phyloP scores from a whole-genome alignment of 2,797 vertebrate species.

The Typhlichthys eigenmanni region DNA sequence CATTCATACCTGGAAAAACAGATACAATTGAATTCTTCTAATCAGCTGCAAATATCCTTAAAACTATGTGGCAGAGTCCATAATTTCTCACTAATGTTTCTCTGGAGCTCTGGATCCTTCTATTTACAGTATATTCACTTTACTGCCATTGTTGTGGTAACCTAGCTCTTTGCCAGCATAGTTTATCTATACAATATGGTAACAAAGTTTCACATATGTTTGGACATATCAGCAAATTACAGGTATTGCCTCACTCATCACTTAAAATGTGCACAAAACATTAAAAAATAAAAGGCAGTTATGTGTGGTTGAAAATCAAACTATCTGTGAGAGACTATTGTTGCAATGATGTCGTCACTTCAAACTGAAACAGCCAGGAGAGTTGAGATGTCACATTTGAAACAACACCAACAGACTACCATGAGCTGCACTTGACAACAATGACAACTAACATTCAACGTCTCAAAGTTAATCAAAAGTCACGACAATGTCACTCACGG shows the following conservation, averaged over 20 bases:
- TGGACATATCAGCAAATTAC: conserved; percentile 53
- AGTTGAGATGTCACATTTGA: not conserved
- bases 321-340: conserved; percentile 20
- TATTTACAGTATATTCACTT: conserved; percentile 44
- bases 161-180: conserved; percentile 16
- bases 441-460: not conserved
- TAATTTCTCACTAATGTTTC: conserved; percentile 66
- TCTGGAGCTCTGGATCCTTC: conserved; percentile 44
- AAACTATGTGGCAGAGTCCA: conserved; percentile 53
- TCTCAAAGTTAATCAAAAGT: conserved; percentile 48
- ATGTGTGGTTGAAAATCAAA: conserved; percentile 33
- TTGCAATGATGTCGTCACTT: conserved; percentile 20
- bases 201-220: conserved; percentile 38
- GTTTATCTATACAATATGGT: not conserved
- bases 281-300: not conserved
- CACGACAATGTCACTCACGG: conserved; percentile 47
- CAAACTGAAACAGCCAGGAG: not conserved
- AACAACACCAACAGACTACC: not conserved
- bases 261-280: conserved; percentile 21
- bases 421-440: not conserved
- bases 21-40: conserved; percentile 52
- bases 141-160: conserved; percentile 40
- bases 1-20: conserved; percentile 65
- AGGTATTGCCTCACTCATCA: conserved; percentile 32
- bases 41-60: conserved; percentile 76